Conservation (phyloP, 2,113 vertebrate species). For the Oostethus manadensis region DNA sequence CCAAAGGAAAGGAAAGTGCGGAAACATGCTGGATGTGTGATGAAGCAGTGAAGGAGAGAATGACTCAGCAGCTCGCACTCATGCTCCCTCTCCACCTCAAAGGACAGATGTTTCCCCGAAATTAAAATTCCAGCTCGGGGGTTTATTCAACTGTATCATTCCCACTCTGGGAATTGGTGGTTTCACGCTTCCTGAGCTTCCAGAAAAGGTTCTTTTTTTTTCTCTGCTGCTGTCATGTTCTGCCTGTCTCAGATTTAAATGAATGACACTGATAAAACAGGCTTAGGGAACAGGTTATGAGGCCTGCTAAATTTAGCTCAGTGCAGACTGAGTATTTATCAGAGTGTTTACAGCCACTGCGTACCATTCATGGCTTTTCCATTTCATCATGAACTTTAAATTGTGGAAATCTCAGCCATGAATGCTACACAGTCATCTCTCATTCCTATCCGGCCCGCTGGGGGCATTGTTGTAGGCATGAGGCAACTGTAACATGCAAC, state of each 20-base stretch:
- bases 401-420: slow-evolving; percentile 36
- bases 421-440: slow-evolving; percentile 25
- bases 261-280: slow-evolving; percentile 49
- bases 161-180: too few relatives aligned
- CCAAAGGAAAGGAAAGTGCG: slow-evolving; percentile 33
- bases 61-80: slow-evolving; percentile 41
- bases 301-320: slow-evolving; percentile 34
- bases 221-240: slow-evolving; percentile 26
- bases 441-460: slow-evolving; percentile 5
- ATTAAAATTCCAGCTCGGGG: slow-evolving; percentile 55
- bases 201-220: slow-evolving; percentile 25
- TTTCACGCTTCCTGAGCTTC: slow-evolving; percentile 57
- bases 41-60: slow-evolving; percentile 35
- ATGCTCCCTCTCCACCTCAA: slow-evolving; percentile 23
- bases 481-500: slow-evolving; percentile 9
- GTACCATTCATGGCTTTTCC: slow-evolving; percentile 27
- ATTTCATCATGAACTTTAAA: slow-evolving; percentile 54
- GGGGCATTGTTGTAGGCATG: slow-evolving; percentile 10
- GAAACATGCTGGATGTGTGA: slow-evolving; percentile 21
- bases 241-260: slow-evolving; percentile 59
- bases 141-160: slow-evolving; percentile 52
- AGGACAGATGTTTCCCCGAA: slow-evolving; percentile 54
- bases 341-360: slow-evolving; percentile 22
- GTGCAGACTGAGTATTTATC: slow-evolving; percentile 28
- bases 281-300: slow-evolving; percentile 11